Base-by-base conservation (phyloP, 2,113 vertebrate species). In the Calypte anna region DNA sequence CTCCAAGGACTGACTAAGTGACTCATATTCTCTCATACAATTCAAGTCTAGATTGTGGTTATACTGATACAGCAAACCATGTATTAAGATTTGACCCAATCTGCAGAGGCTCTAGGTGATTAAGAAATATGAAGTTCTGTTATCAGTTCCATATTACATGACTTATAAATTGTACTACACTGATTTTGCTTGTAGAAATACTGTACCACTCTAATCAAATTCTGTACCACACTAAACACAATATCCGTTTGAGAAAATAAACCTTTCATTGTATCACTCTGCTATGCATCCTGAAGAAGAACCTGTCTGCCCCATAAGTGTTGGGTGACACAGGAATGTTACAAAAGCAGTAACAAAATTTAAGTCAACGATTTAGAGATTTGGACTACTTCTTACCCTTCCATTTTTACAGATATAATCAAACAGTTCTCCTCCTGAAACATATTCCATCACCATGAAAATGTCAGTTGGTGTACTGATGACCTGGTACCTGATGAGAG, bases 351-450 rank as follows among this genome's bases (percentile, higher is more conserved):
- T n/a, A 85, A 80, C 23, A 87, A 14, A 96, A 87, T 12, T 16
- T 28, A 87, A 91, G 38, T 24, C 16, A 40, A 3, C 68, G 25
- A 82, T 68, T 33, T 84, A 16, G 33, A 94, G 79, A 96, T 25
- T 21, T 62, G 64, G 67, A 94, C 66, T 87, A 75, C 54, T 68
- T 80, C 96, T 98, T 98, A 99, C 99, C 99, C 99, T 99, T 98
- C 99, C 99, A 97, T 99, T 99, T 98, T 99, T 99, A 98, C 99
- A 99, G 97, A 99, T 99, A 97, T 99, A 99, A 98, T 99, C 99
- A 91, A 99, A 99, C 58, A 99, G 98, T 96, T 99, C 99, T 96
- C 99, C 99, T 90, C 99, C 99, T 36, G 99, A 99, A 96, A 99
- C 99, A 96, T 99, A 99, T 84, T 99, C 99, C 99, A 99, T 99